phyloP scores from a whole-genome alignment of 2,888 invertebrate genomes.

The Chironomus riparius region DNA sequence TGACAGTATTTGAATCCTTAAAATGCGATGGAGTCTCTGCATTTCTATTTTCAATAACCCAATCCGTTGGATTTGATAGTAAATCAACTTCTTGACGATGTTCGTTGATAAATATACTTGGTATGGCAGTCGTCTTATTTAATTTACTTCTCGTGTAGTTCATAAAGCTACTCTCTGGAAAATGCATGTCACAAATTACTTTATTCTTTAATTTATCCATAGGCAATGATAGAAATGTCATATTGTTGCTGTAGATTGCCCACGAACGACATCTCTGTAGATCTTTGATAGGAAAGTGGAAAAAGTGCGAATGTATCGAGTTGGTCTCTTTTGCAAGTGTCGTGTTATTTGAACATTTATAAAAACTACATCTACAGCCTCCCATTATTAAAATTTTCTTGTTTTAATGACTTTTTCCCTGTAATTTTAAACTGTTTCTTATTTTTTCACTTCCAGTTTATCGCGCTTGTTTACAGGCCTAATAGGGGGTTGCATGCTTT shows the following conservation, averaged over 20 bases:
- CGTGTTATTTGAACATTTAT: constrained; percentile 43
- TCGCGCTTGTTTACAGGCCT: too few relatives aligned
- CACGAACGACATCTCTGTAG: constrained; percentile 39
- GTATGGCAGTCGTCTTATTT: constrained; percentile 40
- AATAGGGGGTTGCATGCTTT: neutral
- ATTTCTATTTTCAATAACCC: neutral
- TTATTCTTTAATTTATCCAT: constrained; percentile 43
- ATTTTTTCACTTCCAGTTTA: too few relatives aligned
- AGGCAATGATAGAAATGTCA: constrained; percentile 38
- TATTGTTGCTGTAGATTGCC: constrained; percentile 40
- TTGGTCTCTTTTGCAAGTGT: constrained; percentile 30
- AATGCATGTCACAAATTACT: constrained; percentile 46
- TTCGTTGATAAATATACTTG: constrained; percentile 37
- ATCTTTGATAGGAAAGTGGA: constrained; percentile 45
- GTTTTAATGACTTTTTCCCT: neutral
- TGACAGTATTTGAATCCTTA: neutral
- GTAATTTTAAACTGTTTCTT: too few relatives aligned
- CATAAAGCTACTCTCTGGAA: constrained; percentile 45
- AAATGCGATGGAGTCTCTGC: neutral
- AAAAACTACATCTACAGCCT: constrained; percentile 47
- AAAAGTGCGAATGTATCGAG: constrained; percentile 42
- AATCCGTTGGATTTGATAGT: neutral
- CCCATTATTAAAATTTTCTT: constrained; percentile 40
- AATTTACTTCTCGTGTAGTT: constrained; percentile 44
- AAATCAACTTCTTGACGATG: neutral